phyloP scores from a whole-genome alignment of 2,113 vertebrate genomes.

The Hyla sarda region DNA sequence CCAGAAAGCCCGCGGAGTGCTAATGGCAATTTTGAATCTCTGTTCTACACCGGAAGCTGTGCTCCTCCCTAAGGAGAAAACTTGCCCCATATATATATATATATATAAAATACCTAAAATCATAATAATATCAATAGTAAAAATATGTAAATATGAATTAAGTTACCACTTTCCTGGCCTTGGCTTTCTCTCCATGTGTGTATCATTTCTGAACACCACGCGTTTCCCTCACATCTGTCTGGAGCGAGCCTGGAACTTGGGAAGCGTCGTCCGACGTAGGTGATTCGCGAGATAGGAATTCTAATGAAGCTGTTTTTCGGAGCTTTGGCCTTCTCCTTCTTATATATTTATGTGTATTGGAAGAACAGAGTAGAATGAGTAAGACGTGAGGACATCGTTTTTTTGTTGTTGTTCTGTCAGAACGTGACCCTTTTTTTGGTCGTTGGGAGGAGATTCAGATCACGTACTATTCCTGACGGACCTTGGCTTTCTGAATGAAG shows the following conservation, averaged over 20 bases:
- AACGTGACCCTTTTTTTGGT: slow-evolving; percentile 31
- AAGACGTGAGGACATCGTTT: slow-evolving; percentile 60
- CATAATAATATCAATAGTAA: too few species aligned
- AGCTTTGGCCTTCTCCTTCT: slow-evolving; percentile 62
- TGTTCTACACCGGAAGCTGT: too few species aligned
- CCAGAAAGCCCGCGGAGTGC: too few species aligned
- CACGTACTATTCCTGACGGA: not conserved
- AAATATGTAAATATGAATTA: too few species aligned
- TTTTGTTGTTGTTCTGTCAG: slow-evolving; percentile 29
- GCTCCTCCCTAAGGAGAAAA: too few species aligned
- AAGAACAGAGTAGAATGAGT: slow-evolving; percentile 45
- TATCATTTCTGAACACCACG: slow-evolving; percentile 1
- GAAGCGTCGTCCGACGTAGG: slow-evolving; percentile 54
- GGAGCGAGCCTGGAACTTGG: slow-evolving; percentile 55
- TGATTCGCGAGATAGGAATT: slow-evolving; percentile 76
- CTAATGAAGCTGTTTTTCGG: slow-evolving; percentile 66
- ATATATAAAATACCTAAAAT: too few species aligned
- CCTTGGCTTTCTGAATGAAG: not conserved
- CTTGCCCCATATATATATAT: too few species aligned
- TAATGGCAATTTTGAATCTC: too few species aligned
- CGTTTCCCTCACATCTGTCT: slow-evolving; percentile 7
- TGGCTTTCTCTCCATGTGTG: not conserved
- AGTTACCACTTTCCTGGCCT: too few species aligned
- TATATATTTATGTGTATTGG: slow-evolving; percentile 64
- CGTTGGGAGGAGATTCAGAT: not conserved